Evolutionary conservation across 2,797 vertebrate species (phyloP).

Genomic region (Tragopan temminckii): DNA sequence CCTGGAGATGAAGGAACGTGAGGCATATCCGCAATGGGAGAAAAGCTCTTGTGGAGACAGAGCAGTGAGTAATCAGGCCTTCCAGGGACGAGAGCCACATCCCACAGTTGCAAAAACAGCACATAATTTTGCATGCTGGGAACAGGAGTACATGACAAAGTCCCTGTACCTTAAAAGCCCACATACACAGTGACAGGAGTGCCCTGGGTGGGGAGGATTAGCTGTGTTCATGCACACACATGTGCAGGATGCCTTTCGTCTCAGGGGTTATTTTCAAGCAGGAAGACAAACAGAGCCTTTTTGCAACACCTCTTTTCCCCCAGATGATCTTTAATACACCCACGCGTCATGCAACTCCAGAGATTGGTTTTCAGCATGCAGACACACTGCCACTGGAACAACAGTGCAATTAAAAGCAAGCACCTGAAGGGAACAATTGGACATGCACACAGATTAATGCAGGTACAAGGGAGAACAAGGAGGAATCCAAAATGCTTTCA

Average conservation of each 20-base stretch:
- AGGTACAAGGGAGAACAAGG: background rate
- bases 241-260: accelerated
- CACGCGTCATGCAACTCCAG: background rate
- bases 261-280: background rate
- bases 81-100: background rate
- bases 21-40: background rate
- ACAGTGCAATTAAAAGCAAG: background rate
- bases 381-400: background rate
- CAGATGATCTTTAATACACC: background rate
- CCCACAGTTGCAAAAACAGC: background rate
- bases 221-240: accelerated
- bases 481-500: background rate
- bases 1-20: background rate
- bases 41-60: background rate
- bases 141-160: accelerated
- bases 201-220: background rate
- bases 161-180: background rate
- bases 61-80: background rate
- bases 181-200: accelerated
- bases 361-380: background rate
- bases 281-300: background rate
- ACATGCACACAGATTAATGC: accelerated
- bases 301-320: background rate
- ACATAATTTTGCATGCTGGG: accelerated
- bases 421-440: background rate